Conservation (phyloP, 2,113 vertebrate genomes). For the Atherinomorus stipes region DNA sequence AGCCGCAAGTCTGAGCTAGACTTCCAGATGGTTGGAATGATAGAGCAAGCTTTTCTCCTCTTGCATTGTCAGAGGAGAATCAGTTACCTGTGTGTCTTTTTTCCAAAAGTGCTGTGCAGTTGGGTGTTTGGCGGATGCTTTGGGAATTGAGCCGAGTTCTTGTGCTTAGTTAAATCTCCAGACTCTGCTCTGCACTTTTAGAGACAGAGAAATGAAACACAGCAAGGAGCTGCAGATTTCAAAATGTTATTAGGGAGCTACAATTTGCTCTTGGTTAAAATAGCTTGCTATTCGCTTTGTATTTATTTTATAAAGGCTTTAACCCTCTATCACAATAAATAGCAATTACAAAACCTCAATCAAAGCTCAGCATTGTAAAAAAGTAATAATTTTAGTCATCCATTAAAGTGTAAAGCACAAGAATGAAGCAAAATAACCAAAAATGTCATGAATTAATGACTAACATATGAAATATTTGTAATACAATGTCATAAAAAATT, state of each 20-base stretch:
- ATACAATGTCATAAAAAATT: constrained; percentile 10
- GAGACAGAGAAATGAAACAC: constrained; percentile 42
- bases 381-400: constrained; percentile 4
- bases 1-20: constrained; percentile 74
- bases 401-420: constrained; percentile 9
- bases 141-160: constrained; percentile 67
- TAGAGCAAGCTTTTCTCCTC: constrained; percentile 71
- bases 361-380: background rate
- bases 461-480: constrained; percentile 28
- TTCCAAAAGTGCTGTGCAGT: constrained; percentile 66
- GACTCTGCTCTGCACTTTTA: constrained; percentile 62
- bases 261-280: constrained; percentile 37
- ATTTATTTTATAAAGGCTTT: background rate
- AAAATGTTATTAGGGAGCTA: constrained; percentile 27
- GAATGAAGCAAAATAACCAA: constrained; percentile 6
- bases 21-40: constrained; percentile 80
- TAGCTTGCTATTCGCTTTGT: constrained; percentile 34
- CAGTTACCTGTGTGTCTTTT: constrained; percentile 72
- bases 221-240: constrained; percentile 44
- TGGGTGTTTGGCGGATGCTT: constrained; percentile 67
- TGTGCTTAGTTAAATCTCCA: constrained; percentile 64
- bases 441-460: constrained; percentile 13
- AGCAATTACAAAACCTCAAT: constrained; percentile 15
- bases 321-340: background rate
- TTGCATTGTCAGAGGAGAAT: constrained; percentile 73